Evolutionary conservation across 2,797 vertebrate species (phyloP).

Genomic region (Monodelphis domestica): DNA sequence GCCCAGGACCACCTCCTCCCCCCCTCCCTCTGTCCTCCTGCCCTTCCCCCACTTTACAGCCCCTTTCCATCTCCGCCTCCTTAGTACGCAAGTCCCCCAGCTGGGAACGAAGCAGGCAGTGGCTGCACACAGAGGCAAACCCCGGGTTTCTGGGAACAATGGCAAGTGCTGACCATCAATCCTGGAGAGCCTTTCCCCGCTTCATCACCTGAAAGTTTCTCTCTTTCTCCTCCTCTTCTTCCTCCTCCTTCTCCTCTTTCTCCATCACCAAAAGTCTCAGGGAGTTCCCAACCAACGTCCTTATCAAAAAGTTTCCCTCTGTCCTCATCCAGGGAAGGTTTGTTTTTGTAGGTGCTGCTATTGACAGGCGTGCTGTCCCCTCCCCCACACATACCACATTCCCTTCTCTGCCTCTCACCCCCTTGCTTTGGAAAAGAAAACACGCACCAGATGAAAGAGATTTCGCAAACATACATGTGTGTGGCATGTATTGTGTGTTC

Average conservation of each 20-base stretch:
- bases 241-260: conserved; percentile 11
- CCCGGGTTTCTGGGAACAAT: neutral
- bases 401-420: neutral
- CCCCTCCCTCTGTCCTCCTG: conserved; percentile 64
- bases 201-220: conserved; percentile 39
- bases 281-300: conserved; percentile 28
- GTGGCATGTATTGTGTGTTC: conserved; percentile 50
- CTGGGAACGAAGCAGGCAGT: neutral
- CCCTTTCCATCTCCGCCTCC: neutral
- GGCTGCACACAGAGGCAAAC: neutral
- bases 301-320: neutral
- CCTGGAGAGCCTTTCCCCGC: conserved; percentile 41
- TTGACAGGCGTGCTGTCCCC: neutral
- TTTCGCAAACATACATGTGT: conserved; percentile 6
- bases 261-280: neutral
- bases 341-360: conserved; percentile 49
- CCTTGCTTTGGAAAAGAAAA: conserved; percentile 59
- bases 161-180: neutral
- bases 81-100: neutral
- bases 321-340: neutral
- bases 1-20: conserved; percentile 72
- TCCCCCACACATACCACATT: neutral
- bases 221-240: neutral
- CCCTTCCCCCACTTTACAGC: neutral
- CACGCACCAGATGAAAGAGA: conserved; percentile 39